Percentiles rank a stretch among this genome's conserved stretches.
phyloP scores from a whole-genome alignment of 2,888 invertebrate genomes.

The Pogonocherus hispidulus region DNA sequence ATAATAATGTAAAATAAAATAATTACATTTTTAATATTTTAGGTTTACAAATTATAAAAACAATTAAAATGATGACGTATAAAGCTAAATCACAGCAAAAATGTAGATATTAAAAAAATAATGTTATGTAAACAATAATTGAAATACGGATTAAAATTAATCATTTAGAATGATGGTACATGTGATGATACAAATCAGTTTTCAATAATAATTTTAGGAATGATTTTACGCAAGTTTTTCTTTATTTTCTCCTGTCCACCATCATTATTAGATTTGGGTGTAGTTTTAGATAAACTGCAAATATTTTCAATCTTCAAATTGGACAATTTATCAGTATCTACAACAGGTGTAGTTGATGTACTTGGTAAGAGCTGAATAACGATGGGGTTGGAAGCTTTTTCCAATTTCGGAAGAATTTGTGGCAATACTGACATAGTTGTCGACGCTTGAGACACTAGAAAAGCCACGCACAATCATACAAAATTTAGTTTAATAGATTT shows the following conservation, averaged over 20 bases:
- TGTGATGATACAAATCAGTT: background rate
- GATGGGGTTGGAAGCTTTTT: background rate
- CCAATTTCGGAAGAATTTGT: background rate
- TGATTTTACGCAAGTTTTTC: slow-evolving; percentile 16
- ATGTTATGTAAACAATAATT: too few relatives aligned
- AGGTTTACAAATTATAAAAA: too few relatives aligned
- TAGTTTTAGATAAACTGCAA: background rate
- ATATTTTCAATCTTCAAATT: background rate
- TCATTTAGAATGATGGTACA: background rate
- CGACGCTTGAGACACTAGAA: background rate
- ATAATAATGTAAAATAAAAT: too few relatives aligned
- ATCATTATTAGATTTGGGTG: background rate
- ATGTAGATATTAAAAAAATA: background rate
- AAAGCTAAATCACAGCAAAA: background rate
- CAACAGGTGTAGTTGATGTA: background rate
- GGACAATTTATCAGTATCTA: background rate
- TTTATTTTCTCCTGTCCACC: slow-evolving; percentile 4
- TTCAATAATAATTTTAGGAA: slow-evolving; percentile 29
- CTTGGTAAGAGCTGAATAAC: slow-evolving; percentile 17
- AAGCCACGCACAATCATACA: too few relatives aligned
- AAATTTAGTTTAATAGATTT: background rate
- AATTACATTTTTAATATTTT: too few relatives aligned
- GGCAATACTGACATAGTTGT: background rate
- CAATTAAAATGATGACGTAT: background rate
- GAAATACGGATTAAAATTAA: background rate